Conservation (phyloP, 2,888 invertebrate genomes). For the Drosophila incognita region DNA sequence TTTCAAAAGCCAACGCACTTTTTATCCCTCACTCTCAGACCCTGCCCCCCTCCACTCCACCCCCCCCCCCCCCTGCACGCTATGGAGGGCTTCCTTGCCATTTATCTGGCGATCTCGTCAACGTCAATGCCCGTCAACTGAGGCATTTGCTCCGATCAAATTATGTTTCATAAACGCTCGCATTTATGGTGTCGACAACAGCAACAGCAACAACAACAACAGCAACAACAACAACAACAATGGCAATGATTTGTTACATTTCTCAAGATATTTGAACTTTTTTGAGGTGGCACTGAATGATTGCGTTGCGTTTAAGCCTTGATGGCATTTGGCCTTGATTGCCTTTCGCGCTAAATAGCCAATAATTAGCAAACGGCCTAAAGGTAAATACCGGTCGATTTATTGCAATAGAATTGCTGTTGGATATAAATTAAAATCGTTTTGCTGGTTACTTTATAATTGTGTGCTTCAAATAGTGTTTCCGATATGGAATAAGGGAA, state of each 20-base stretch:
- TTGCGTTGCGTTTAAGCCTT: slow-evolving; percentile 26
- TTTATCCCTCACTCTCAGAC: slow-evolving; percentile 7
- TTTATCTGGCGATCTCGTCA: slow-evolving; percentile 52
- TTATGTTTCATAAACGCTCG: slow-evolving; percentile 84
- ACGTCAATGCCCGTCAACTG: slow-evolving; percentile 59
- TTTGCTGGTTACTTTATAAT: not conserved
- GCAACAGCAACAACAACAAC: not conserved
- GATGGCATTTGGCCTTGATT: slow-evolving; percentile 29
- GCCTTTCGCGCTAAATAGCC: slow-evolving; percentile 31
- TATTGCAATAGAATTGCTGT: not conserved
- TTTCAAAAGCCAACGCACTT: slow-evolving; percentile 66
- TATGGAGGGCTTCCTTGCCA: slow-evolving; percentile 8
- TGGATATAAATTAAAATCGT: slow-evolving; percentile 4
- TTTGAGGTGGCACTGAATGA: slow-evolving; percentile 48
- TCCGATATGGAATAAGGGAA: slow-evolving; percentile 60
- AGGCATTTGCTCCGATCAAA: slow-evolving; percentile 79
- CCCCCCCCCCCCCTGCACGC: too few relatives aligned
- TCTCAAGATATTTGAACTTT: slow-evolving; percentile 73
- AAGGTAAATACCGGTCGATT: not conserved
- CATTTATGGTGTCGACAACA: slow-evolving; percentile 73
- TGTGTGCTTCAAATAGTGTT: slow-evolving; percentile 52
- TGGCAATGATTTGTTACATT: slow-evolving; percentile 83
- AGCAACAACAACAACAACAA: not conserved
- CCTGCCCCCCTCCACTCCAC: not conserved
- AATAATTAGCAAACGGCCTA: slow-evolving; percentile 29